A percentile compares a stretch with the other conserved stretches of the same genome.
These are phyloP conservation scores for Todiramphus chloris DNA, from an alignment of 2,113 vertebrate genomes.

Conservation along the genomic window DNA sequence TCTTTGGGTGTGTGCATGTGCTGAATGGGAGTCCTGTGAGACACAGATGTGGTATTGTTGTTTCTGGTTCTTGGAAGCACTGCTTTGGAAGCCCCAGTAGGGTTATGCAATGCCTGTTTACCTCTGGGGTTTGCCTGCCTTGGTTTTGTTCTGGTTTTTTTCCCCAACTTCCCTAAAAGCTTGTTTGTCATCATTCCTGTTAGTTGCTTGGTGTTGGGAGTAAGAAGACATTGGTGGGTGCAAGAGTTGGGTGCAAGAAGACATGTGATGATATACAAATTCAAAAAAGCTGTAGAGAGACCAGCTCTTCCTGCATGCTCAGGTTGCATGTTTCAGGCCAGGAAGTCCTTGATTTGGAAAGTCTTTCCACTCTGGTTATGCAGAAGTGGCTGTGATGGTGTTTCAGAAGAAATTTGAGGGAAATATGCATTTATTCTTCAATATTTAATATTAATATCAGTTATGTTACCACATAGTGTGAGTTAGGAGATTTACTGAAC, in stretches of 20 bases:
- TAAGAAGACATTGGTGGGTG: too few species aligned
- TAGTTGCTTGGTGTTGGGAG: neutral
- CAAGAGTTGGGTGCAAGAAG: rapidly evolving
- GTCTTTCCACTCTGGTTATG: neutral
- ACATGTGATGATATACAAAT: neutral
- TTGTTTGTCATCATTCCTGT: neutral
- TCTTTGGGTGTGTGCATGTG: neutral
- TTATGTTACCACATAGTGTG: neutral
- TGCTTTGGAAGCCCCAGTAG: neutral
- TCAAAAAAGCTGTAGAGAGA: neutral
- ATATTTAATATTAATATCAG: neutral
- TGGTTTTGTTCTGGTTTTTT: neutral
- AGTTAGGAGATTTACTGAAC: neutral
- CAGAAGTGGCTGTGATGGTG: neutral
- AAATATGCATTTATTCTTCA: neutral
- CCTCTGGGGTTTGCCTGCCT: neutral
- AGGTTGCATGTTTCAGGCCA: neutral
- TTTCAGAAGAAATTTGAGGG: neutral
- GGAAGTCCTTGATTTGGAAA: neutral
- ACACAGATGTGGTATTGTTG: neutral
- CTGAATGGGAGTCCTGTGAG: neutral
- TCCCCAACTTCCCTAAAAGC: neutral
- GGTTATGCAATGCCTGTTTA: neutral
- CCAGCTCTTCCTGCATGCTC: neutral
- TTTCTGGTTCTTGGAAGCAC: neutral